Conservation (phyloP, 2,888 invertebrate species). For the Synanthedon tipuliformis region DNA sequence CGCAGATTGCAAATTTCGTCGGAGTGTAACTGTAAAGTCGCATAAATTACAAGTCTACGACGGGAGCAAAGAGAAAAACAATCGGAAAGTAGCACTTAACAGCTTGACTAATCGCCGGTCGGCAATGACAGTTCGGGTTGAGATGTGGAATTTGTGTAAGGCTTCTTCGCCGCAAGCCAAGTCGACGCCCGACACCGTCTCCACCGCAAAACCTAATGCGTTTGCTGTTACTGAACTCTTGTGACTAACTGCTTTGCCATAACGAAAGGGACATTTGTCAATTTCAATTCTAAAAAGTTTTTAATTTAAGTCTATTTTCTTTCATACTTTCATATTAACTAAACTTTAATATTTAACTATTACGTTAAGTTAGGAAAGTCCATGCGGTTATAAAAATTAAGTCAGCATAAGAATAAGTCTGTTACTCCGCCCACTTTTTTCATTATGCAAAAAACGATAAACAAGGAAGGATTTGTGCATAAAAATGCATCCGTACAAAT, state of each 20-base stretch:
- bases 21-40: conserved; percentile 61
- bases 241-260: conserved; percentile 35
- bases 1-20: conserved; percentile 64
- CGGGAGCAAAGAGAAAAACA: conserved; percentile 60
- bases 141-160: conserved; percentile 30
- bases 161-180: conserved; percentile 33
- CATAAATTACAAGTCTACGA: conserved; percentile 64
- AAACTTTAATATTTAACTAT: too few relatives aligned
- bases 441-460: too few relatives aligned
- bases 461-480: too few relatives aligned
- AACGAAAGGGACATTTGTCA: conserved; percentile 18
- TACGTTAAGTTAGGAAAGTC: too few relatives aligned
- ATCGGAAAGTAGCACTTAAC: conserved; percentile 65
- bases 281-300: conserved; percentile 5
- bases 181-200: conserved; percentile 6
- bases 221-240: conserved; percentile 14
- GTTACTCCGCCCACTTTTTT: too few relatives aligned
- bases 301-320: too few relatives aligned
- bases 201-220: conserved; percentile 30
- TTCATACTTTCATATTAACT: too few relatives aligned
- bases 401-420: too few relatives aligned
- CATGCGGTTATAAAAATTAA: too few relatives aligned
- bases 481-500: too few relatives aligned
- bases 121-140: conserved; percentile 50
- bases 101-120: conserved; percentile 62